Evolutionary conservation across 2,113 vertebrate genomes (phyloP).

Genomic region (Trematocara marginatum): DNA sequence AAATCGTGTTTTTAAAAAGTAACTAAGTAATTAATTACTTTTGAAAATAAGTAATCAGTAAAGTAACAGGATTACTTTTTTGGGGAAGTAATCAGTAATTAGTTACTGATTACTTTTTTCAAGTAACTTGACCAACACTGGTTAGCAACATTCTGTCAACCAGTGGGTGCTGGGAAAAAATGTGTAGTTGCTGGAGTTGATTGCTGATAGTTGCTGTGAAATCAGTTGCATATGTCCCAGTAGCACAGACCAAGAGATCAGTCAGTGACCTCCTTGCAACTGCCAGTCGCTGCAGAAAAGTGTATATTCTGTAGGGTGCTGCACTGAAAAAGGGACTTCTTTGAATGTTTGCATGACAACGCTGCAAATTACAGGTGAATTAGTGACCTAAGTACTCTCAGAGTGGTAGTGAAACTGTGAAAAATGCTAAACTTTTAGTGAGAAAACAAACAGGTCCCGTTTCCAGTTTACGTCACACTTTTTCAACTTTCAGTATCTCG

Average conservation of each 20-base stretch:
- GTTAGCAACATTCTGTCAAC: background rate
- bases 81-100: no score
- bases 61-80: no score
- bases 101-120: no score
- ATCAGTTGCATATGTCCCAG: rapidly evolving
- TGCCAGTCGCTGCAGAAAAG: background rate
- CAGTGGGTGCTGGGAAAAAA: rapidly evolving
- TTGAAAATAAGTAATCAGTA: no score
- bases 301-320: background rate
- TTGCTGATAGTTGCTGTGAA: background rate
- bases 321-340: background rate
- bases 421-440: background rate
- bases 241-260: background rate
- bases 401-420: background rate
- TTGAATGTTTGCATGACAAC: background rate
- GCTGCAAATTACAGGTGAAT: background rate
- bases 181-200: background rate
- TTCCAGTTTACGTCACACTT: rapidly evolving
- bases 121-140: no score
- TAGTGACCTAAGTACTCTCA: background rate
- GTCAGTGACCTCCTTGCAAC: rapidly evolving
- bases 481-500: rapidly evolving
- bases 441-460: background rate
- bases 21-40: no score
- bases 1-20: no score